These are phyloP conservation scores for Microcebus jonahi DNA, from an alignment of 2,113 vertebrate species.

Conservation along the genomic window DNA sequence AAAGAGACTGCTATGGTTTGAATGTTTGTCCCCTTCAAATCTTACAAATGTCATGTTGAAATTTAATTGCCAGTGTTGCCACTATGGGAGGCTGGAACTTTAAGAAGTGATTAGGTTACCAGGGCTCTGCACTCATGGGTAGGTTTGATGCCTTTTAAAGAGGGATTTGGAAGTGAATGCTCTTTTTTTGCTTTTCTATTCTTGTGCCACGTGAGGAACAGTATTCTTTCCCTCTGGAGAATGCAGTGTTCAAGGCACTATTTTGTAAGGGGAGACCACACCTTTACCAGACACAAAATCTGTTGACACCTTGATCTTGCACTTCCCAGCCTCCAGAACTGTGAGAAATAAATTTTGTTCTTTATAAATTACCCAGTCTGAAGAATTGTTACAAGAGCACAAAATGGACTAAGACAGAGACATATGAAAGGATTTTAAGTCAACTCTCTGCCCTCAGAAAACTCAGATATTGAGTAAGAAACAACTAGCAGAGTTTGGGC, in stretches of 20 bases:
- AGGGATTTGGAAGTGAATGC: background rate
- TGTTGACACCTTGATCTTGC: background rate
- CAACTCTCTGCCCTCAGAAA: slow-evolving; percentile 21
- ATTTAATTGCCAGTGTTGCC: background rate
- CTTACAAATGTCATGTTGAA: background rate
- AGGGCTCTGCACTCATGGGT: background rate
- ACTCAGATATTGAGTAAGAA: background rate
- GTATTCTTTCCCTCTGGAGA: background rate
- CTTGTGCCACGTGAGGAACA: background rate
- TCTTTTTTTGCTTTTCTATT: background rate
- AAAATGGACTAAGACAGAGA: background rate
- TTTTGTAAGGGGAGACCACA: background rate
- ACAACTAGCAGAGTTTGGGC: background rate
- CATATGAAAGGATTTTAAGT: background rate
- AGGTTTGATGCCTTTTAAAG: background rate
- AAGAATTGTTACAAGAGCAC: background rate
- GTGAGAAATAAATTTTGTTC: background rate
- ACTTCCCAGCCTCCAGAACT: background rate
- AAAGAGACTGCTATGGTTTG: background rate
- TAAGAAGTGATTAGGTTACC: background rate
- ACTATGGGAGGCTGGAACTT: background rate
- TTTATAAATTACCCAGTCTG: background rate
- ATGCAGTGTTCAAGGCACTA: background rate
- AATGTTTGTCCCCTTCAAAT: background rate
- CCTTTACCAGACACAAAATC: background rate